Base-by-base conservation (phyloP, 2,888 invertebrate species). In the Folsomia manolachei region DNA sequence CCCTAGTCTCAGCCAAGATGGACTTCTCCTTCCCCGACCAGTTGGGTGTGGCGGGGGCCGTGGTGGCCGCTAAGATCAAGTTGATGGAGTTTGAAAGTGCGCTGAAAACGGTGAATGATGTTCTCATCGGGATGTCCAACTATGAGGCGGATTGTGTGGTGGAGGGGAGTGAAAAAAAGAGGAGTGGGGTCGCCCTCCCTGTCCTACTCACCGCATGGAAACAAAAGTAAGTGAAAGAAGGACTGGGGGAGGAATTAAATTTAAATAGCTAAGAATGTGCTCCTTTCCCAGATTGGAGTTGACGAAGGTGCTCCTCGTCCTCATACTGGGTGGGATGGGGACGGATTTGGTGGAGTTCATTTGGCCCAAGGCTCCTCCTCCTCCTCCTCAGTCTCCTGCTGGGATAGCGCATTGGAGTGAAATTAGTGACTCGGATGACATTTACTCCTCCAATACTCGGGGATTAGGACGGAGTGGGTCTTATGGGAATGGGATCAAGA, bases 81-180 rank as follows among this genome's bases (percentile, higher is more conserved):
- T 71, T 78, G 65, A 77, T 74, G 7, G 80, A 81, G 14, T 78
- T 74, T 19, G 80, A 81, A 65, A 79, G 79, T 61, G 78, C 73
- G n/a, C 76, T 75, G 1, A 79, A 81, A 71, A 75, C 71, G 24
- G 75, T 81, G 0, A 73, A 69, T 23, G 80, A 81, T 63, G 74
- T 65, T 7, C 26, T 79, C 9, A 65, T 72, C 2, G 72, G 65
- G 9, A 71, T 75, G 2, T 56, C 66, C 7, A 75, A 75, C 69
- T 68, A 65, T 25, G 66, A 18, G 21, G 60, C n/a, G n/a, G n/a
- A n/a, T n/a, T n/a, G n/a, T n/a, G n/a, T n/a, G n/a, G n/a, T n/a
- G n/a, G n/a, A n/a, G n/a, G n/a, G n/a, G n/a, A n/a, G n/a, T n/a
- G n/a, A n/a, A n/a, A n/a, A n/a, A n/a, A n/a, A n/a, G n/a, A n/a